These are phyloP conservation scores for Spodoptera exigua DNA, from an alignment of 2,888 invertebrate genomes.

Conservation along the genomic window DNA sequence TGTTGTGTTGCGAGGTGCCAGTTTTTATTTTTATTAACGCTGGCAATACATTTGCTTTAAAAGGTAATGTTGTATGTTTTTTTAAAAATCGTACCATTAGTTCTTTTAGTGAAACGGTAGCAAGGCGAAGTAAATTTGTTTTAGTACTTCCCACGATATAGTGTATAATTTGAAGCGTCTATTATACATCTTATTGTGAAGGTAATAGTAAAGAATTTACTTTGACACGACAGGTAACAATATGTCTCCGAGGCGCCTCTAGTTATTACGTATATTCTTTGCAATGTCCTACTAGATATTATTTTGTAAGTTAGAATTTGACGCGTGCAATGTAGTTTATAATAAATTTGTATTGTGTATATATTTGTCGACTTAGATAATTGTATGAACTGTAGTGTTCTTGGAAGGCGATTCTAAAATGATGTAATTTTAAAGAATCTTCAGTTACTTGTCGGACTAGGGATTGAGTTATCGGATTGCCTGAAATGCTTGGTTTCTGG, in stretches of 20 bases:
- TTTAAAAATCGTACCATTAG: not conserved
- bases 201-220: no score
- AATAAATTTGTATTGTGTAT: conserved; percentile 59
- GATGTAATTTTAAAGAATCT: no score
- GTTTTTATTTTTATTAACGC: no score
- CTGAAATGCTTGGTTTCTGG: no score
- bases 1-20: conserved; percentile 25
- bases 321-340: conserved; percentile 81
- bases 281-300: conserved; percentile 52
- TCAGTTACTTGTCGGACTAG: no score
- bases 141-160: no score
- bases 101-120: no score
- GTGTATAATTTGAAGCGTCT: no score
- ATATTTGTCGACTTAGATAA: conserved; percentile 48
- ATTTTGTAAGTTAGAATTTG: conserved; percentile 62
- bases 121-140: no score
- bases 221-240: conserved; percentile 22
- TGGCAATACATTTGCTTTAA: not conserved
- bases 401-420: conserved; percentile 28
- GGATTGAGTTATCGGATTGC: no score
- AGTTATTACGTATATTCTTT: conserved; percentile 40
- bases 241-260: conserved; percentile 48
- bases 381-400: conserved; percentile 42
- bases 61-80: not conserved
- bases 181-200: no score